A percentile compares a stretch with the other conserved stretches of the same genome.
These are phyloP conservation scores for Typhlichthys subterraneus DNA, from an alignment of 2,797 vertebrate species.

Conservation along the genomic window DNA sequence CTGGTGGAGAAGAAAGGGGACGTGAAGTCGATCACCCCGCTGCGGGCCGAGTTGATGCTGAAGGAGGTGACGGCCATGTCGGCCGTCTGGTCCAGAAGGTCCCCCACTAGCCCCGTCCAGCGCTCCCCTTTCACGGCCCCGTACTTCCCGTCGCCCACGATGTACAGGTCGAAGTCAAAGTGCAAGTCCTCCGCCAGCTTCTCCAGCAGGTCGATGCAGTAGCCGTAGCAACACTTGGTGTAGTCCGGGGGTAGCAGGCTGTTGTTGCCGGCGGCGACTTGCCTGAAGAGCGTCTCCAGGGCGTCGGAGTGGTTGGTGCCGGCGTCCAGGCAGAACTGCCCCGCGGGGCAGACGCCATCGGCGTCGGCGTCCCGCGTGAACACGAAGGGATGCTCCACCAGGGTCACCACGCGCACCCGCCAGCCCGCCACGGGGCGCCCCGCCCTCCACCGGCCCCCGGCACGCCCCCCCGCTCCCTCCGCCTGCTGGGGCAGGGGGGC, in stretches of 20 bases:
- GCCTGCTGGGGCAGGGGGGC: too few relatives aligned
- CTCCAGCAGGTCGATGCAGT: constrained; percentile 94
- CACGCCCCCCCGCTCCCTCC: too few relatives aligned
- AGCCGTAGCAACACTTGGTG: constrained; percentile 97
- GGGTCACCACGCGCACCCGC: constrained; percentile 79
- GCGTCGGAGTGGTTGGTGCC: constrained; percentile 87
- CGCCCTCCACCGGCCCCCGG: too few relatives aligned
- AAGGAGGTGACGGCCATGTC: constrained; percentile 96
- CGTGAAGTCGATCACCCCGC: constrained; percentile 97
- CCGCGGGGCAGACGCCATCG: constrained; percentile 92
- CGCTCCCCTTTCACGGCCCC: constrained; percentile 92
- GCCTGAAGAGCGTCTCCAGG: constrained; percentile 85
- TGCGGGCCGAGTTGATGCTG: constrained; percentile 96
- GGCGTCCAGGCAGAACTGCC: constrained; percentile 92
- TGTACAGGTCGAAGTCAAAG: constrained; percentile 95
- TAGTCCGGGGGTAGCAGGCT: constrained; percentile 83
- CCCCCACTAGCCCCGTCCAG: constrained; percentile 95
- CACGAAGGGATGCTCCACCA: constrained; percentile 96
- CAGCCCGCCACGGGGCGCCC: too few relatives aligned
- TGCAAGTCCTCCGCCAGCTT: constrained; percentile 96
- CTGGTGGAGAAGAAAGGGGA: constrained; percentile 98
- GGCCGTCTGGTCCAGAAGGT: constrained; percentile 91
- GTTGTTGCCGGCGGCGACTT: constrained; percentile 83
- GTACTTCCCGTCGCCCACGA: constrained; percentile 96
- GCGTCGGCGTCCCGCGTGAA: constrained; percentile 95